Percentiles rank a stretch among this genome's conserved stretches.
phyloP scores from a whole-genome alignment of 2,797 vertebrate genomes.

The Malurus leucopterus region DNA sequence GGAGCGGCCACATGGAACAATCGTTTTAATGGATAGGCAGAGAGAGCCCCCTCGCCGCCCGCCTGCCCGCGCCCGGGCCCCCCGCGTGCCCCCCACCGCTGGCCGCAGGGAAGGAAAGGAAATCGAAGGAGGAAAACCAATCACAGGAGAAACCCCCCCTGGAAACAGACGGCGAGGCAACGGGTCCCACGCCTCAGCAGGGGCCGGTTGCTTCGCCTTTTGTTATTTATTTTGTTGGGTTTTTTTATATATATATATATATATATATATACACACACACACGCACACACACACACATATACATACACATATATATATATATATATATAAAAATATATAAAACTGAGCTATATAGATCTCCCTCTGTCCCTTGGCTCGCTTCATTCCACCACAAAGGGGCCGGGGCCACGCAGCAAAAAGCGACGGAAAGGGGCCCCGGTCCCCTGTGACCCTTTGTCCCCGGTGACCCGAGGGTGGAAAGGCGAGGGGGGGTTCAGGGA shows the following conservation, averaged over 20 bases:
- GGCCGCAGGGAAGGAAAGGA: constrained; percentile 58
- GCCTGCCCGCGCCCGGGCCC: constrained; percentile 40
- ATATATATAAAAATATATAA: constrained; percentile 21
- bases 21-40: constrained; percentile 78
- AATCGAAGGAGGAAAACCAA: constrained; percentile 38
- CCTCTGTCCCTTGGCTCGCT: not conserved
- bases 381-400: not conserved
- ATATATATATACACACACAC: not conserved
- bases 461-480: constrained; percentile 22
- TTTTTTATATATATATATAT: not conserved
- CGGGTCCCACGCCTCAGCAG: constrained; percentile 10
- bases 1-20: constrained; percentile 76
- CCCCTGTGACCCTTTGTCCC: constrained; percentile 39
- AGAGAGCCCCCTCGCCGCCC: constrained; percentile 66
- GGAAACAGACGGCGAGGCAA: not conserved
- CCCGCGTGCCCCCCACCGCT: constrained; percentile 16
- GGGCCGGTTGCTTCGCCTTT: not conserved
- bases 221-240: not conserved
- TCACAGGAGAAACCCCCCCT: not conserved
- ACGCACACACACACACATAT: fast-evolving
- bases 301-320: not conserved
- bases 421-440: not conserved
- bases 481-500: constrained; percentile 53
- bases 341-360: constrained; percentile 27
- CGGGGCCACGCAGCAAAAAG: not conserved